Evolutionary conservation across 2,797 vertebrate genomes (phyloP).

Genomic region (Sebastes jordani): DNA sequence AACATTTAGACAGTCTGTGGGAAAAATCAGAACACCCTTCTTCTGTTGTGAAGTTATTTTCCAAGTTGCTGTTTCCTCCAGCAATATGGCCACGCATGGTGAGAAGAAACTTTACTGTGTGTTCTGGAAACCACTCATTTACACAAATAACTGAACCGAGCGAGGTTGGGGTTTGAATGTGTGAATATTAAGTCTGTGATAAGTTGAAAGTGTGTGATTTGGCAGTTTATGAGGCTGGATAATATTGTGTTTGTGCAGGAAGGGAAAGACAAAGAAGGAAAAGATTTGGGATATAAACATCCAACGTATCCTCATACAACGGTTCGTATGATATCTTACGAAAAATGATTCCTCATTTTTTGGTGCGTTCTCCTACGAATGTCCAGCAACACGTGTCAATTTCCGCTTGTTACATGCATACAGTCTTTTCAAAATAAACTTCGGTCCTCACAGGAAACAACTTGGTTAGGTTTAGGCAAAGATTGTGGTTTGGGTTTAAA

Average conservation of each 20-base stretch:
- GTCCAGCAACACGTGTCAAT: no score
- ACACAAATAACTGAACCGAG: not conserved
- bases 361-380: no score
- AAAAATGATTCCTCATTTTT: no score
- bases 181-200: not conserved
- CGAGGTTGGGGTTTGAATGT: not conserved
- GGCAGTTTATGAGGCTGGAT: not conserved
- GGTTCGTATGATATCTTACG: no score
- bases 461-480: no score
- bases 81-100: not conserved
- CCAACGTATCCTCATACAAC: no score
- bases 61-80: not conserved
- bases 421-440: no score
- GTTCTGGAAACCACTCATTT: not conserved
- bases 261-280: not conserved
- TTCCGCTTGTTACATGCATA: no score
- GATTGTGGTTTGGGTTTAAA: no score
- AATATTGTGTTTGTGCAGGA: not conserved
- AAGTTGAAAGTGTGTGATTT: not conserved
- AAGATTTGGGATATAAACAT: not conserved
- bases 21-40: slow-evolving; percentile 7
- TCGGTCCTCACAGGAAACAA: no score
- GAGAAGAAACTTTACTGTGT: slow-evolving; percentile 3
- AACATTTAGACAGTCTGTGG: not conserved
- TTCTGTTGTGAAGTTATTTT: not conserved